A percentile compares a stretch with the other conserved stretches of the same genome.
Conservation (phyloP, 1,140 invertebrate genomes). For the Drosophila mauritiana region DNA sequence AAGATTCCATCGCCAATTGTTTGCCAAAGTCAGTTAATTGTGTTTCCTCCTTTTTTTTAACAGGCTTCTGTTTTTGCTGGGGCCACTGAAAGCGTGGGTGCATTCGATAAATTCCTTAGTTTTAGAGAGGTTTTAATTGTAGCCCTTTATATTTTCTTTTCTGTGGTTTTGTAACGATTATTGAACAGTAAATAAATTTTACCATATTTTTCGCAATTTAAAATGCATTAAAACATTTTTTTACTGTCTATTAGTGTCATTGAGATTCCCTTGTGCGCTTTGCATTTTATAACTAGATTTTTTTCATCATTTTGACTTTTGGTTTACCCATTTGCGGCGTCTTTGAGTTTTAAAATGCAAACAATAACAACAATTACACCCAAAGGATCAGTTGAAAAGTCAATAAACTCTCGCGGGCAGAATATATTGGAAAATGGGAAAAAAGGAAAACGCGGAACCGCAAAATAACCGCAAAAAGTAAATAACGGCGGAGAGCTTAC, state of each 20-base stretch:
- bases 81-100: too few species aligned
- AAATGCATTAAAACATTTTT: neutral
- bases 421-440: constrained; percentile 18
- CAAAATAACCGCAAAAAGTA: constrained; percentile 81
- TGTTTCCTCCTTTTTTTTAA: constrained; percentile 20
- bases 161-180: too few species aligned
- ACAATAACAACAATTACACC: constrained; percentile 79
- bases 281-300: neutral
- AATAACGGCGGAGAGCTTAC: constrained; percentile 42
- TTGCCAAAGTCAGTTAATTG: constrained; percentile 39
- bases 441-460: constrained; percentile 55
- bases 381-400: constrained; percentile 82
- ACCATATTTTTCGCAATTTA: neutral
- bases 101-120: too few species aligned
- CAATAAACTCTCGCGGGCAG: constrained; percentile 58
- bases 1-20: constrained; percentile 23
- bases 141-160: too few species aligned
- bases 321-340: constrained; percentile 1
- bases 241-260: neutral
- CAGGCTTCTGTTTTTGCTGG: neutral
- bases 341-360: constrained; percentile 60
- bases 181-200: neutral
- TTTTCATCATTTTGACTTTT: neutral
- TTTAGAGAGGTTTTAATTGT: too few species aligned
- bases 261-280: neutral